phyloP scores from a whole-genome alignment of 2,888 invertebrate genomes.

The Lasioglossum malachurum region DNA sequence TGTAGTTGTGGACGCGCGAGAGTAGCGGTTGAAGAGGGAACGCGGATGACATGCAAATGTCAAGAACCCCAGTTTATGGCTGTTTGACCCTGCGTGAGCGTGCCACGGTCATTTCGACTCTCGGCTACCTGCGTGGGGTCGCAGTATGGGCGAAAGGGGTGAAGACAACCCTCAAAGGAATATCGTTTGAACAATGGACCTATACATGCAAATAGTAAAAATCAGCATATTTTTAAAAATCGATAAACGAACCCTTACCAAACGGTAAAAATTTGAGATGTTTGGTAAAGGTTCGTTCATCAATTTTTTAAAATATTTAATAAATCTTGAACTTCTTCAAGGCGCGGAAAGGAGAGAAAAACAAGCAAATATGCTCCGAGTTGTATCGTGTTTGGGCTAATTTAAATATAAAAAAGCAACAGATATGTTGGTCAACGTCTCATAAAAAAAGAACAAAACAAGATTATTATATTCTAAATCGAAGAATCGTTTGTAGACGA shows the following conservation, averaged over 20 bases:
- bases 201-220: background rate
- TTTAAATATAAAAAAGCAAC: too few species aligned
- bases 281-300: too few species aligned
- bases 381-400: too few species aligned
- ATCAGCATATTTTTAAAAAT: background rate
- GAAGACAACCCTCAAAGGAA: background rate
- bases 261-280: too few species aligned
- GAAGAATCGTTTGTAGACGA: background rate
- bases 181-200: background rate
- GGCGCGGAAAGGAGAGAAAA: background rate
- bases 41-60: background rate
- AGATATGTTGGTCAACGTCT: background rate
- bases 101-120: background rate
- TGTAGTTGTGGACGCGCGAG: background rate
- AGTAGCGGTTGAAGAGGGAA: background rate
- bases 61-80: constrained; percentile 7
- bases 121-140: background rate
- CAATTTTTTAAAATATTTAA: too few species aligned
- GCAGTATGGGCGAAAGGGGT: background rate
- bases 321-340: background rate
- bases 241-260: background rate
- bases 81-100: background rate
- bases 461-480: background rate
- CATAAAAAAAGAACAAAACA: background rate
- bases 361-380: too few species aligned